Conservation (phyloP, 2,888 invertebrate genomes). For the Pinctada fucata region DNA sequence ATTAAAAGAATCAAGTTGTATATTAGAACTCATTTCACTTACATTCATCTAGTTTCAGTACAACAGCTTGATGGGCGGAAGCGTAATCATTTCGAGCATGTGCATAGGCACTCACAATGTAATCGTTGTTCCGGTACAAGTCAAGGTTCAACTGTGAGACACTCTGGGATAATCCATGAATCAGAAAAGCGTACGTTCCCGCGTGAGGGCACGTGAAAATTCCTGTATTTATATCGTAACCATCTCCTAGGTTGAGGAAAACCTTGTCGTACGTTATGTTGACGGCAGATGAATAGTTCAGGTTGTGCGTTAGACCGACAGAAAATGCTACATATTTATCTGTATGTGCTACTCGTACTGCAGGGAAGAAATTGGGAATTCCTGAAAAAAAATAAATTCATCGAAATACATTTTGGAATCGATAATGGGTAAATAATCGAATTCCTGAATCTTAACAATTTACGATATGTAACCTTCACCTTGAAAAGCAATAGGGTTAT, state of each 20-base stretch:
- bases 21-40: background rate
- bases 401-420: too few species aligned
- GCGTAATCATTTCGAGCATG: conserved; percentile 51
- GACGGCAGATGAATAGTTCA: conserved; percentile 29
- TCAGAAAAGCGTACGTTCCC: conserved; percentile 53
- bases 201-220: conserved; percentile 52
- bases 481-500: background rate
- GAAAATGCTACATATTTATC: conserved; percentile 54
- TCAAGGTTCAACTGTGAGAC: conserved; percentile 49
- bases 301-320: conserved; percentile 51
- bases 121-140: conserved; percentile 52
- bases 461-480: background rate
- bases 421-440: background rate
- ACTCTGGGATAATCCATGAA: conserved; percentile 49
- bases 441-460: background rate
- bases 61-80: conserved; percentile 49
- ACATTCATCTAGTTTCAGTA: conserved; percentile 33
- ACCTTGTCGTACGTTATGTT: conserved; percentile 53
- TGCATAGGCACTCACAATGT: conserved; percentile 55
- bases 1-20: too few species aligned
- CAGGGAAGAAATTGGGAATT: conserved; percentile 22
- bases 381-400: conserved; percentile 11
- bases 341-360: conserved; percentile 26
- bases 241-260: conserved; percentile 53
- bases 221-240: conserved; percentile 50